phyloP scores from a whole-genome alignment of 2,113 vertebrate genomes.

The Microtus ochrogaster region DNA sequence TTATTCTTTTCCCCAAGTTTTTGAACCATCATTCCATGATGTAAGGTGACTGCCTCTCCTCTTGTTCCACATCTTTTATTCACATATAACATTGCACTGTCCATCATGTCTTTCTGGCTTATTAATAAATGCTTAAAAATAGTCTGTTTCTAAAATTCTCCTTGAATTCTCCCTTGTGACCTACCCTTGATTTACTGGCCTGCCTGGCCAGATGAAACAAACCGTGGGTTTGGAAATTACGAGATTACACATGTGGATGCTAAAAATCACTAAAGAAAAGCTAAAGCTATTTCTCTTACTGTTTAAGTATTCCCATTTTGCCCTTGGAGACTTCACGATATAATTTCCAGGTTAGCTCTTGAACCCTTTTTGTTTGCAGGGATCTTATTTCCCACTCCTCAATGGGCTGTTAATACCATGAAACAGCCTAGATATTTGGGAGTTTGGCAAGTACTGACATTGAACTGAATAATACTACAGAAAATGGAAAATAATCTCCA shows the following conservation, averaged over 20 bases:
- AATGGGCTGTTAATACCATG: background rate
- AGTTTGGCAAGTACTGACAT: slow-evolving; percentile 61
- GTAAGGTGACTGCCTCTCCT: fast-evolving
- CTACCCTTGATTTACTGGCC: background rate
- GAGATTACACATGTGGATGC: slow-evolving; percentile 25
- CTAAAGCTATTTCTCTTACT: slow-evolving; percentile 35
- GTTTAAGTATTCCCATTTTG: slow-evolving; percentile 62
- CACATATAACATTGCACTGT: fast-evolving
- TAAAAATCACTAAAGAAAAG: slow-evolving; percentile 67
- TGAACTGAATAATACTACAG: slow-evolving; percentile 30
- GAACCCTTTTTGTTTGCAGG: slow-evolving; percentile 16
- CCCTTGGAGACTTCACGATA: slow-evolving; percentile 8
- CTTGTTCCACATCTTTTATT: background rate
- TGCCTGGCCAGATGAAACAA: background rate
- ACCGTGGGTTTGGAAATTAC: background rate
- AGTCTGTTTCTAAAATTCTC: background rate
- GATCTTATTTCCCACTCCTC: slow-evolving; percentile 64
- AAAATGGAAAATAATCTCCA: slow-evolving; percentile 53
- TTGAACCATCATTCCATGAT: background rate
- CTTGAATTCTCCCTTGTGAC: background rate
- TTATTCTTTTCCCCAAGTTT: background rate
- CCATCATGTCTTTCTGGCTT: background rate
- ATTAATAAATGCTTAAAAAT: background rate
- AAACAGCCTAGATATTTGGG: slow-evolving; percentile 34
- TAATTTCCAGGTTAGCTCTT: slow-evolving; percentile 13